phyloP scores from a whole-genome alignment of 2,113 vertebrate genomes.

The Cynopterus brachyotis region DNA sequence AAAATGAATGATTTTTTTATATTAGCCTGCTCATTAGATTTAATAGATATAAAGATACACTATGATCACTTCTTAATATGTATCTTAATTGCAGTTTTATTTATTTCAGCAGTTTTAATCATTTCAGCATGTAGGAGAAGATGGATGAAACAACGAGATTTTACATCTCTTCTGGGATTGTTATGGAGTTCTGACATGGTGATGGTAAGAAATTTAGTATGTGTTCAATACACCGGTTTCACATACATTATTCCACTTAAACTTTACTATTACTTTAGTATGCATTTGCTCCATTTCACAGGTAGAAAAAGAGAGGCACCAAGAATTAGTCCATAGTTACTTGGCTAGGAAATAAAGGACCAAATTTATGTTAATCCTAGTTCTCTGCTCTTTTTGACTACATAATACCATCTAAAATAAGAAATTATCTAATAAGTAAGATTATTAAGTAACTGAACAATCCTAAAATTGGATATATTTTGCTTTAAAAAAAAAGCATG shows the following conservation, averaged over 20 bases:
- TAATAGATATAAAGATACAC: background rate
- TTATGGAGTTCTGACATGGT: background rate
- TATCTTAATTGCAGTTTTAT: background rate
- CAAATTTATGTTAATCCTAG: background rate
- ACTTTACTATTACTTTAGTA: background rate
- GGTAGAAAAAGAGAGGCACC: background rate
- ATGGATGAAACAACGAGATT: background rate
- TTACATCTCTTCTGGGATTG: background rate
- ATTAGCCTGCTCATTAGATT: background rate
- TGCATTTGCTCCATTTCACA: background rate
- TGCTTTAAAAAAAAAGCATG: background rate
- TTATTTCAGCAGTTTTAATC: background rate
- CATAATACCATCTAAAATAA: background rate
- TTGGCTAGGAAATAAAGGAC: background rate
- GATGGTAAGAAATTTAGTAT: background rate
- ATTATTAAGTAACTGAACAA: background rate
- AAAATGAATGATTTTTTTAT: constrained; percentile 25
- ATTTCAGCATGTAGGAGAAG: background rate
- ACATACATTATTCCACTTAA: background rate
- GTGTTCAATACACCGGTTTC: background rate
- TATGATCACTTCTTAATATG: background rate
- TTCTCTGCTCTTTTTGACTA: background rate
- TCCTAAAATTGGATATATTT: background rate
- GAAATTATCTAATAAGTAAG: background rate
- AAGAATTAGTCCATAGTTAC: background rate